Conservation (phyloP, 2,888 invertebrate species). For the Lamellibrachia satsuma region DNA sequence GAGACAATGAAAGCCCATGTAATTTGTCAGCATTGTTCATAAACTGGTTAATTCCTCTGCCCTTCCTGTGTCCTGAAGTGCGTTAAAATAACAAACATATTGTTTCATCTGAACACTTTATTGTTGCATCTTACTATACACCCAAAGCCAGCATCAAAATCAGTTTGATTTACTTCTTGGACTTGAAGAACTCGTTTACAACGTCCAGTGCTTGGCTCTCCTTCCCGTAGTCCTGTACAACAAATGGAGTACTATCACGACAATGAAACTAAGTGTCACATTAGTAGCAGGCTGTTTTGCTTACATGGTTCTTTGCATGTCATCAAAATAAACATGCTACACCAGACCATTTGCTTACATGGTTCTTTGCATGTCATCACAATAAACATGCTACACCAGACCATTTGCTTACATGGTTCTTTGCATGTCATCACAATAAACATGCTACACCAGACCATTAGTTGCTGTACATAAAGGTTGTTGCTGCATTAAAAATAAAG, state of each 20-base stretch:
- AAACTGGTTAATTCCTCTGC: background rate
- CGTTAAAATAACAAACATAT: background rate
- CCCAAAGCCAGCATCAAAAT: background rate
- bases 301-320: too few relatives aligned
- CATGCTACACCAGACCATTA: background rate
- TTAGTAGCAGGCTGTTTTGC: background rate
- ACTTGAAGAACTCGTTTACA: conserved; percentile 91
- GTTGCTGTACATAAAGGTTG: background rate
- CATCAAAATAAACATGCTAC: background rate
- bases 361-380: too few relatives aligned
- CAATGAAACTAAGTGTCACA: background rate
- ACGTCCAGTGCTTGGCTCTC: conserved; percentile 95
- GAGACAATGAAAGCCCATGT: too few relatives aligned
- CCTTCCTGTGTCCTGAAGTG: background rate
- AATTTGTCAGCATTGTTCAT: background rate
- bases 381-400: background rate
- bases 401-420: too few relatives aligned
- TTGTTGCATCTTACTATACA: background rate
- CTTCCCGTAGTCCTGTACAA: conserved; percentile 91
- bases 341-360: too few relatives aligned
- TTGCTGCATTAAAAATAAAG: too few relatives aligned
- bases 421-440: background rate
- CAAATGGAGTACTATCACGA: background rate
- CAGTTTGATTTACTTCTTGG: conserved; percentile 45
- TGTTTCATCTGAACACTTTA: background rate